Percentiles rank a stretch among this genome's conserved stretches.
phyloP scores from a whole-genome alignment of 2,797 vertebrate genomes.

The Ataeniobius toweri region DNA sequence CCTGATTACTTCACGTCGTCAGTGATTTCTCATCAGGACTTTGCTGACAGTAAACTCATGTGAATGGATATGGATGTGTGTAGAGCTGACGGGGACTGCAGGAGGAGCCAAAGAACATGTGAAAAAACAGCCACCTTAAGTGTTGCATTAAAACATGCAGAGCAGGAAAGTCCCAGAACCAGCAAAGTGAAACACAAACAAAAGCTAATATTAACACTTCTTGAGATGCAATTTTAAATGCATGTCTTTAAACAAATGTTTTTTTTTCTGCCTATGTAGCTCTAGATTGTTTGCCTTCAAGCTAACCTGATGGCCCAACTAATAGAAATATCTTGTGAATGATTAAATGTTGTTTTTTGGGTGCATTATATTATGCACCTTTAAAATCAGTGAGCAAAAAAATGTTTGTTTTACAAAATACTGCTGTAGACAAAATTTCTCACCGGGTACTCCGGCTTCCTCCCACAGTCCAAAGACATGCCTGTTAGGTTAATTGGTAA shows the following conservation, averaged over 20 bases:
- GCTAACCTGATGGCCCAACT: background rate
- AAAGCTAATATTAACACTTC: background rate
- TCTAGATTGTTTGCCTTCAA: background rate
- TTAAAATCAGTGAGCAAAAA: too few species aligned
- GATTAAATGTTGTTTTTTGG: too few species aligned
- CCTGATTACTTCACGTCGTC: background rate
- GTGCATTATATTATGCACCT: too few species aligned
- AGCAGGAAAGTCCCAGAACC: background rate
- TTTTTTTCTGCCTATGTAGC: background rate
- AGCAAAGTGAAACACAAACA: background rate
- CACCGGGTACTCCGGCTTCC: too few species aligned
- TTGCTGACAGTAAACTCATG: background rate
- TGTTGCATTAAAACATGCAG: constrained; percentile 3
- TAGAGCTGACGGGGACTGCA: background rate
- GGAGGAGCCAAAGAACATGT: background rate
- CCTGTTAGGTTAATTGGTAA: too few species aligned
- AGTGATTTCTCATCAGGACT: background rate
- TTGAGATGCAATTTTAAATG: background rate
- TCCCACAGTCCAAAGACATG: too few species aligned
- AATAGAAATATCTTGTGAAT: background rate
- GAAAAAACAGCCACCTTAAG: background rate
- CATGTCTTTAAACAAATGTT: background rate
- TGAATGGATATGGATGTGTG: background rate
- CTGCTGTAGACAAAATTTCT: too few species aligned
- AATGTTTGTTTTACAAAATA: too few species aligned